Evolutionary conservation across 2,113 vertebrate species (phyloP), one percentile per base, ranked within the genome.

Genomic region (Grallaria varia): DNA sequence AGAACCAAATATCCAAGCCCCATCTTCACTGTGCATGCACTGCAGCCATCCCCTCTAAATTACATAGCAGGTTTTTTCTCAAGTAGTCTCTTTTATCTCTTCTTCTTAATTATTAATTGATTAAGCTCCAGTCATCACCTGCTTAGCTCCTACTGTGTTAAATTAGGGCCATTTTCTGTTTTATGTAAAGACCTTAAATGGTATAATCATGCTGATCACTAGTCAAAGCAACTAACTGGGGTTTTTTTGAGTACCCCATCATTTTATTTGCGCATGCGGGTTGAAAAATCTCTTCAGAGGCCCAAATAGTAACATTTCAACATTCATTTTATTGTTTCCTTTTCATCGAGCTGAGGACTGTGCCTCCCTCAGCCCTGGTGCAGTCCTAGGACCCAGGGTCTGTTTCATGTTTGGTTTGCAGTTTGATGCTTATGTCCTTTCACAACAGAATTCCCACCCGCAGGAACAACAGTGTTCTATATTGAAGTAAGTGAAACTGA

Each of bases 311-410:
- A 66, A 60, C 13, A 66, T 58, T 76, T 39, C 28, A 74, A 33
- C 31, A 12, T 74, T 27, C 1, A 1, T n/a, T 66, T 45, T 49
- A 50, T 45, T 59, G 37, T 25, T 64, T 58, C 53, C 10, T 78
- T 77, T 75, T 35, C 30, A 56, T 12, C 0, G 0, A 47, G 33
- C 13, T 52, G 21, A 94, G 55, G 11, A 27, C 27, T 1, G 2
- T 59, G 20, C 62, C 33, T 53, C 31, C 9, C 31, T 59, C 35
- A 81, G 31, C 15, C 9, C 42, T 14, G 14, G 49, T 49, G 40
- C 45, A 44, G 27, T 42, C 35, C 37, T 77, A 31, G 24, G 66
- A 10, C 14, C 14, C 33, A 30, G 12, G 16, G 21, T 84, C 64
- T 74, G 4, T 14, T 37, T 60, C 52, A 60, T 6, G 4, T 45